Percentiles rank a stretch among this genome's conserved stretches.
phyloP scores from a whole-genome alignment of 2,888 invertebrate genomes.

The Euplagia quadripunctaria region DNA sequence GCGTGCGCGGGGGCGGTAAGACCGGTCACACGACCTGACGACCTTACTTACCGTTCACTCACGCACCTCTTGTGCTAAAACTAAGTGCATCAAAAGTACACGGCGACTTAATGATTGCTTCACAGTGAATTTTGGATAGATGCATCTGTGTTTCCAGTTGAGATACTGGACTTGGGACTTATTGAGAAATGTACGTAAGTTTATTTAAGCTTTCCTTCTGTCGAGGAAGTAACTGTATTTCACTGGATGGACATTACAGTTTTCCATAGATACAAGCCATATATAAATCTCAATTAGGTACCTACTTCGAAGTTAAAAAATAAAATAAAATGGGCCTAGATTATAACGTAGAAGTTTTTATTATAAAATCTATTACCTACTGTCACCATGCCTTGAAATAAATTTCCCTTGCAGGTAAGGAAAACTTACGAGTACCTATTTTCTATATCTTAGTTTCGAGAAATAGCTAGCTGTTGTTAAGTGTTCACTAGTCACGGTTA shows the following conservation, averaged over 20 bases:
- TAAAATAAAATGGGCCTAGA: neutral
- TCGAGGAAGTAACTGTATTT: constrained; percentile 37
- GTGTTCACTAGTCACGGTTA: neutral
- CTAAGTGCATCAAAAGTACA: constrained; percentile 72
- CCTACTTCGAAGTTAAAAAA: neutral
- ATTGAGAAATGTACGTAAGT: constrained; percentile 65
- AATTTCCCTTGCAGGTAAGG: neutral
- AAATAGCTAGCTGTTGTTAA: neutral
- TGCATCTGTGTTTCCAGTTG: constrained; percentile 54
- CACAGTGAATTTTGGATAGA: constrained; percentile 57
- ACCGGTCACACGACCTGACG: constrained; percentile 85
- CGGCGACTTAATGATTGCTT: constrained; percentile 50
- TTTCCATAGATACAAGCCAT: too few relatives aligned
- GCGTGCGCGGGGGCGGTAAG: constrained; percentile 76
- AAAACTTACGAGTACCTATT: neutral
- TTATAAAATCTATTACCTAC: neutral
- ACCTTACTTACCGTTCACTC: constrained; percentile 87
- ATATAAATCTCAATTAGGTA: too few relatives aligned
- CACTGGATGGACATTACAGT: constrained; percentile 12
- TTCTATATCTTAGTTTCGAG: neutral
- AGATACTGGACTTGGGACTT: constrained; percentile 54
- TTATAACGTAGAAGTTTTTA: neutral
- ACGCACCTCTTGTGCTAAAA: constrained; percentile 77
- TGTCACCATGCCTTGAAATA: neutral
- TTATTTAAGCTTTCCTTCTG: constrained; percentile 15